Evolutionary conservation across 2,113 vertebrate species (phyloP), one percentile per base, ranked within the genome.

Genomic region (Epinephelus fuscoguttatus): DNA sequence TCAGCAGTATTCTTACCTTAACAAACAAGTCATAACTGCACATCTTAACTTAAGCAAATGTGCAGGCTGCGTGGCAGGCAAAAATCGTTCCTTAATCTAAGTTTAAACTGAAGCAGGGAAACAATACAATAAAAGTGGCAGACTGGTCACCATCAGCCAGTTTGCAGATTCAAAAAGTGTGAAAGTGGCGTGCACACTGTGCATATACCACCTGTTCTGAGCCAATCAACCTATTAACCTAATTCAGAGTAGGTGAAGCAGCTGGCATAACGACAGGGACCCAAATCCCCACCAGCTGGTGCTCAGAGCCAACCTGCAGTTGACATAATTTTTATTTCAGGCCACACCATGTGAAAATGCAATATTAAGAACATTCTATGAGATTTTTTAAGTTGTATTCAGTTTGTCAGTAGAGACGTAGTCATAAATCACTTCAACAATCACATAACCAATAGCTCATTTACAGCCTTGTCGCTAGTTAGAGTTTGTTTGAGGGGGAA

Each of bases 241-340:
- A 50, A 13, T 66, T 45, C 2, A 49, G 42, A 64, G 6, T 52
- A 67, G 78, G 23, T 71, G 83, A 77, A 52, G 2, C 67, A 57
- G 75, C 52, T 66, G 52, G 37, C 59, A 6, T 1, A 1, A 1
- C 45, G 9, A 61, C 30, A 21, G 59, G 59, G 27, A 33, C 6
- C 30, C 12, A n/a, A 1, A 12, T 17, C 37, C n/a, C 33, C 37
- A 14, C 53, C 70, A 63, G 50, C 71, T 40, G 68, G 30, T 13
- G 53, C 68, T 60, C 52, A 30, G 4, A 11, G 55, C 0, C 3
- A 33, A 60, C 27, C 50, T 30, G 30, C 64, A 67, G 52, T 4
- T 40, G 30, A 19, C 68, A 40, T 6, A 2, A 18, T 68, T 62
- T 21, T 40, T 52, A 19, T 18, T 37, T 69, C 18, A 13, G 52